phyloP scores from a whole-genome alignment of 2,113 vertebrate species.

The Meles meles region DNA sequence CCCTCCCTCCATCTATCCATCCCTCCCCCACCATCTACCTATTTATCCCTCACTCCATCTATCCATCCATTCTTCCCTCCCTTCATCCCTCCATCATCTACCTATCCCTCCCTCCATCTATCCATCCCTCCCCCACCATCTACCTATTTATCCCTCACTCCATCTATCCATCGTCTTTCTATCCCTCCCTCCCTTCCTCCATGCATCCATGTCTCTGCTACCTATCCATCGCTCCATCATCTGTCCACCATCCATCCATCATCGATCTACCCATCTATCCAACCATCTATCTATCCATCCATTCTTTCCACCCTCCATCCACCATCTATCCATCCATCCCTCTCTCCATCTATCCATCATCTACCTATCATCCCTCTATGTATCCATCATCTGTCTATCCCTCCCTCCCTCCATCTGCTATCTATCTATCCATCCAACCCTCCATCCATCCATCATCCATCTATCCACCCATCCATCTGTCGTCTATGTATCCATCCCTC shows the following conservation, averaged over 20 bases:
- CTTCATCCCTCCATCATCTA: background rate
- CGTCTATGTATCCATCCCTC: background rate
- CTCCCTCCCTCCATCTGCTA: background rate
- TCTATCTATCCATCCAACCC: background rate
- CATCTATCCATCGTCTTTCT: background rate
- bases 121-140: background rate
- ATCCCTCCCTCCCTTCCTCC: background rate
- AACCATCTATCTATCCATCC: background rate
- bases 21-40: background rate
- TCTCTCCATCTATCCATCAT: too few relatives aligned
- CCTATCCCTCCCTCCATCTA: too few relatives aligned
- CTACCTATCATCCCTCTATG: too few relatives aligned
- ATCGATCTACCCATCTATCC: too few relatives aligned
- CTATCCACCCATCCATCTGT: background rate
- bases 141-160: background rate
- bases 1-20: background rate
- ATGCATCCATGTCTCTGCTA: background rate
- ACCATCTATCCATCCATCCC: background rate
- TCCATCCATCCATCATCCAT: background rate
- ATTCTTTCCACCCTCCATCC: background rate
- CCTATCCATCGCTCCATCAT: background rate
- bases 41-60: too few relatives aligned
- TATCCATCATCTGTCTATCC: accelerated
- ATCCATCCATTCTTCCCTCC: too few relatives aligned
- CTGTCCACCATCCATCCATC: background rate